Evolutionary conservation across 2,797 vertebrate genomes (phyloP).

Genomic region (Protosalanx chinensis): DNA sequence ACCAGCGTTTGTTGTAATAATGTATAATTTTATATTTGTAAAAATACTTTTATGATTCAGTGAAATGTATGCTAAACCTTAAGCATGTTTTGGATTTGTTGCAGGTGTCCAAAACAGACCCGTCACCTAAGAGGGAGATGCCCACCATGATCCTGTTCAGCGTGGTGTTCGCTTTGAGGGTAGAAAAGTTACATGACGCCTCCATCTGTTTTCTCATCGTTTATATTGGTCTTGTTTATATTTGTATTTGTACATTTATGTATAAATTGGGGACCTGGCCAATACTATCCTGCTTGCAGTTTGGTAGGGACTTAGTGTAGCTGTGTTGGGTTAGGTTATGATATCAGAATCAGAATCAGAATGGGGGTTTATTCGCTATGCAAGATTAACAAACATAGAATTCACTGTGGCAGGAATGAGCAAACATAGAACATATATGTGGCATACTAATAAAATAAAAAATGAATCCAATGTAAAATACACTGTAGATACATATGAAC

Average conservation of each 20-base stretch:
- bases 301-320: not conserved
- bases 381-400: too few species aligned
- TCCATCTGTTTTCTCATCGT: not conserved
- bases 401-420: too few species aligned
- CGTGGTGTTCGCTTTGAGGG: slow-evolving; percentile 95
- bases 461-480: too few species aligned
- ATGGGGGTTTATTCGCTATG: too few species aligned
- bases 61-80: not conserved
- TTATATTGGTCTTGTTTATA: too few species aligned
- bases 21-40: not conserved
- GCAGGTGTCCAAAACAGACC: slow-evolving; percentile 93
- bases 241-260: too few species aligned
- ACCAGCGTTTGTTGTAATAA: not conserved
- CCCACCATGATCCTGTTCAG: slow-evolving; percentile 99
- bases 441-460: too few species aligned
- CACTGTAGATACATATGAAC: too few species aligned
- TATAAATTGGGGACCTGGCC: not conserved
- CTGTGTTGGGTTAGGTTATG: slow-evolving; percentile 20
- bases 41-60: not conserved
- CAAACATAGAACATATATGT: too few species aligned
- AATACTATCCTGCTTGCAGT: not conserved
- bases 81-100: slow-evolving; percentile 20
- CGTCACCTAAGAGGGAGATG: slow-evolving; percentile 95
- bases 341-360: too few species aligned
- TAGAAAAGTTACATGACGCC: slow-evolving; percentile 62